Base-by-base conservation (phyloP, 2,797 vertebrate species). In the Prionace glauca region DNA sequence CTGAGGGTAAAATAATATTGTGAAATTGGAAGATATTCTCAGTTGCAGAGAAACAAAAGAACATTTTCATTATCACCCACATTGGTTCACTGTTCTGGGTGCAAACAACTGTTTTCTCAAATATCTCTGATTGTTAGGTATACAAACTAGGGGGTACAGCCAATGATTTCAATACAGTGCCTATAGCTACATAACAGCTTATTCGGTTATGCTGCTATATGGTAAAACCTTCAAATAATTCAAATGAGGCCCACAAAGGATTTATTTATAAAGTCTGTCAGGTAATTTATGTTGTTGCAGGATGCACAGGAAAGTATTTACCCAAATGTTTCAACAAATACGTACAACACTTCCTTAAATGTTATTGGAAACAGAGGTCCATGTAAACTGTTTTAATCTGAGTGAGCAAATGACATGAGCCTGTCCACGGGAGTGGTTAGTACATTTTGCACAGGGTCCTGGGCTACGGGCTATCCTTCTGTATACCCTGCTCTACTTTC, bases 41-140 rank as follows among this genome's bases (percentile, higher is more conserved):
- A 50, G 45, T 60, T 88, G 86, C 26, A 88, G 86, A 88, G 86
- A 88, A 41, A 88, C 86, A 60, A 88, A 87, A 87, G 24, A 50
- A 24, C 24, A 87, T 87, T 87, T 45, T 87, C 86, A 11, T 56
- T 2, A 87, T 56, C 0, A 60, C 5, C 86, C 50, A 62, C 86
- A 11, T 87, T 56, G 29, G 3, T 56, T 60, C 50, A 90, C 50
- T 90, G 56, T 29, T 16, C 26, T 32, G 3, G 41, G 7, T 24
- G 50, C 26, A 60, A 56, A 62, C 86, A 62, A 90, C 56, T 60
- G 11, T 16, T 90, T 90, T 90, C 60, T 88, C 86, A 60, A 60
- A 24, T 56, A 88, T 14, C 12, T 88, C 56, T 32, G 5, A 18
- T 62, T 62, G 3, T 29, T n/a, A 60, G 87, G 87, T 5, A 32